A percentile compares a stretch with the other conserved stretches of the same genome.
Conservation (phyloP, 2,797 vertebrate genomes). For the Syncerus caffer region DNA sequence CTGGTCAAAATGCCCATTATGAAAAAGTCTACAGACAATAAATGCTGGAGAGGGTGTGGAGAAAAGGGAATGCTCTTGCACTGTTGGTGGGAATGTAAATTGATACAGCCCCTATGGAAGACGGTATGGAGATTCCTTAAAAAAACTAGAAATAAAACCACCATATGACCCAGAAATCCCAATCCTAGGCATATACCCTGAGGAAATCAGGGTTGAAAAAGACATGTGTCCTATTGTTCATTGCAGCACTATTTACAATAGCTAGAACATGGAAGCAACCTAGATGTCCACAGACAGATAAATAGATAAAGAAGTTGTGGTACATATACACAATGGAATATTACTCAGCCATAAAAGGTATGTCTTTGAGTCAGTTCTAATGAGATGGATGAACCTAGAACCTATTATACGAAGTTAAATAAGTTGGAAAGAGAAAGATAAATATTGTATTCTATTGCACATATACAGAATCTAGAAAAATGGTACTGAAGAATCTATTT, state of each 20-base stretch:
- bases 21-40: not conserved
- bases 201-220: not conserved
- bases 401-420: not conserved
- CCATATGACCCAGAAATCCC: not conserved
- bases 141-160: not conserved
- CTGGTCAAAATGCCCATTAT: not conserved
- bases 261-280: not conserved
- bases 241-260: not conserved
- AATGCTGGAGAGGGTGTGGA: not conserved
- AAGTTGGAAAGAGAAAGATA: not conserved
- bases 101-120: not conserved
- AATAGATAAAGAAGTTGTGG: not conserved
- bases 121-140: not conserved
- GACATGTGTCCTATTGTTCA: not conserved
- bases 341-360: not conserved
- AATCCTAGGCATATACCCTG: not conserved
- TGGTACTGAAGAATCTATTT: not conserved
- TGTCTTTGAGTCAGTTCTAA: not conserved
- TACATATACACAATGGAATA: not conserved
- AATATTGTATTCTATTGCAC: not conserved
- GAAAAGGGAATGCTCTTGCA: not conserved
- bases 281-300: not conserved
- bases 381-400: not conserved
- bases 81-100: not conserved
- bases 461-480: not conserved